Base-by-base conservation (phyloP, 2,888 invertebrate genomes). In the Brachyptera putata region DNA sequence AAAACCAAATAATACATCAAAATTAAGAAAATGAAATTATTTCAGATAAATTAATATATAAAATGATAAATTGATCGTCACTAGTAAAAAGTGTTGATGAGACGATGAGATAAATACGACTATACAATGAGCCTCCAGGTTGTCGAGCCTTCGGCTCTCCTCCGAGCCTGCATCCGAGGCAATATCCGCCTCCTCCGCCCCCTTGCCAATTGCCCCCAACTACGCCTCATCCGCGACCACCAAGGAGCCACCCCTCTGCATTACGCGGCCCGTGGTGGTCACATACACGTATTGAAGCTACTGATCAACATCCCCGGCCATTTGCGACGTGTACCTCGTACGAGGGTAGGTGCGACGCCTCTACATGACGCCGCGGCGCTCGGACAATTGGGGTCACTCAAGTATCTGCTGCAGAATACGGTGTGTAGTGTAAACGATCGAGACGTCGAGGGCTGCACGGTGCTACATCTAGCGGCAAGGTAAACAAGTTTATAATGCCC, bases 381-480 rank as follows among this genome's bases (percentile, higher is more conserved):
- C 21, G 67, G 66, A 1, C 65, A 64, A 30, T 56, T 66, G 7
- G 37, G 56, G 11, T 64, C 63, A 13, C 55, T 66, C 11, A 58
- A 58, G 46, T 67, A 66, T 65, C 56, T 67, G 56, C 57, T 61
- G 22, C 57, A 61, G 41, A 57, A 65, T 57, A 64, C 67, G 21
- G 50, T 56, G 25, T 64, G 65, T 43, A 58, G 56, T 16, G 49
- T 64, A 2, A 37, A 48, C 14, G 65, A 65, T 60, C 56, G 26
- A 18, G 67, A 66, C 57, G 26, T 56, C 39, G 65, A 66, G 24
- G 67, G 67, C 13, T 66, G 66, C 63, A 64, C 64, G 21, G 63
- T 57, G 21, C 62, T 67, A 49, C 67, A 67, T 46, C 50, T 67
- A 13, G 66, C 67, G 2, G 66, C 67, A 18, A 65, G 64, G 67